These are phyloP conservation scores for Cabera pusaria DNA, from an alignment of 2,888 invertebrate species.

Conservation along the genomic window DNA sequence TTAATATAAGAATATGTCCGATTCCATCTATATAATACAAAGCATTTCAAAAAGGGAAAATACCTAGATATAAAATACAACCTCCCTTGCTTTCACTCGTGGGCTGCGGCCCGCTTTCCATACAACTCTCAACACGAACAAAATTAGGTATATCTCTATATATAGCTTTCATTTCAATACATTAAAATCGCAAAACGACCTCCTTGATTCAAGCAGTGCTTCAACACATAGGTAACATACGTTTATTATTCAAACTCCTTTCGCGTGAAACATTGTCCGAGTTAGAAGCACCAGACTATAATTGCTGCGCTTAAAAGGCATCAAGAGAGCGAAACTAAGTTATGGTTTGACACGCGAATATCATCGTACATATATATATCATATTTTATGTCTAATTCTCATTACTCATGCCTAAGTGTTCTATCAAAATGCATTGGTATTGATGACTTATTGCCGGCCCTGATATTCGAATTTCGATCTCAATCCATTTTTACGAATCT, in stretches of 20 bases:
- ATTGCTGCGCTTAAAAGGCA: slow-evolving; percentile 2
- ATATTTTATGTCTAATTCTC: no score
- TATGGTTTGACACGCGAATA: no score
- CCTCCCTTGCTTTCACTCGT: slow-evolving; percentile 44
- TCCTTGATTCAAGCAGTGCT: slow-evolving; percentile 24
- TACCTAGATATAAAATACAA: slow-evolving; percentile 78
- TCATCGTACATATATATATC: no score
- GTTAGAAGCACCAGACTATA: slow-evolving; percentile 4
- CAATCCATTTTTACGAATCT: no score
- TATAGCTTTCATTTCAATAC: slow-evolving; percentile 7
- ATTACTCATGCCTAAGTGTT: no score
- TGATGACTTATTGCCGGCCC: no score
- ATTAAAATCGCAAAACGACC: slow-evolving; percentile 53
- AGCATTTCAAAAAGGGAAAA: slow-evolving; percentile 78
- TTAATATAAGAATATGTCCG: slow-evolving; percentile 83
- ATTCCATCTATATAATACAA: slow-evolving; percentile 82
- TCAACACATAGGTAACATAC: no score
- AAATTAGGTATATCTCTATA: slow-evolving; percentile 26
- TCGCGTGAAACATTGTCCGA: slow-evolving; percentile 3
- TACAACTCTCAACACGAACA: slow-evolving; percentile 33
- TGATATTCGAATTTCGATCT: no score
- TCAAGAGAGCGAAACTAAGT: no score
- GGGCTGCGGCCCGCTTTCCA: slow-evolving; percentile 45
- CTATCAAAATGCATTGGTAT: no score
- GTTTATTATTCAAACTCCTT: slow-evolving; percentile 4